Evolutionary conservation across 2,888 invertebrate genomes (phyloP).

Genomic region (Diarsia brunnea): DNA sequence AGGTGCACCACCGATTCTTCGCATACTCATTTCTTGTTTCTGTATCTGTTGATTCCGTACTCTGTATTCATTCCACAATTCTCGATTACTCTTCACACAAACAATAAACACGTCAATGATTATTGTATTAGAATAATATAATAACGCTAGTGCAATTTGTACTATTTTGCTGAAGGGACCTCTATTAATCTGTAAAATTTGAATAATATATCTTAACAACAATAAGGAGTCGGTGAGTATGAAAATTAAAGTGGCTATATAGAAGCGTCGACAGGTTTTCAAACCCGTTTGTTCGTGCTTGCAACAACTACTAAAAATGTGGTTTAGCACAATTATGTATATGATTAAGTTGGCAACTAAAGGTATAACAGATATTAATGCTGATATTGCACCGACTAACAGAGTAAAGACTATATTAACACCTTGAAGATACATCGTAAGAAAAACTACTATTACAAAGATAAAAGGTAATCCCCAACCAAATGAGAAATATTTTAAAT

Average conservation of each 20-base stretch:
- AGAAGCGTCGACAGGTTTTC: background rate
- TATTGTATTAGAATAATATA: background rate
- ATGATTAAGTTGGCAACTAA: background rate
- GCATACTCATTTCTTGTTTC: background rate
- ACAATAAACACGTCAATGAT: background rate
- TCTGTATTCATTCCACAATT: background rate
- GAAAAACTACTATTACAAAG: background rate
- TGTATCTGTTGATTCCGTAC: background rate
- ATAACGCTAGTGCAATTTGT: background rate
- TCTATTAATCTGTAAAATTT: background rate
- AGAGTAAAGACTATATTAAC: too few species aligned
- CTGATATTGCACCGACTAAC: background rate
- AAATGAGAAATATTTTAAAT: background rate
- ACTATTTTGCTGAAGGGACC: background rate
- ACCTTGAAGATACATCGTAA: too few species aligned
- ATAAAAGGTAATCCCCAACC: background rate
- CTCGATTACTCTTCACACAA: background rate
- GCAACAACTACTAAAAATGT: background rate
- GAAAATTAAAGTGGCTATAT: background rate
- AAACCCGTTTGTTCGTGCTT: background rate
- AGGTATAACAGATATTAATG: background rate
- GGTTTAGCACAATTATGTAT: background rate
- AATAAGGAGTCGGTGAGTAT: background rate
- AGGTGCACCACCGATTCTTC: background rate
- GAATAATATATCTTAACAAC: background rate